A percentile compares a stretch with the other conserved stretches of the same genome.
These are phyloP conservation scores for Polymixis lichenea DNA, from an alignment of 2,888 invertebrate genomes.

Conservation along the genomic window DNA sequence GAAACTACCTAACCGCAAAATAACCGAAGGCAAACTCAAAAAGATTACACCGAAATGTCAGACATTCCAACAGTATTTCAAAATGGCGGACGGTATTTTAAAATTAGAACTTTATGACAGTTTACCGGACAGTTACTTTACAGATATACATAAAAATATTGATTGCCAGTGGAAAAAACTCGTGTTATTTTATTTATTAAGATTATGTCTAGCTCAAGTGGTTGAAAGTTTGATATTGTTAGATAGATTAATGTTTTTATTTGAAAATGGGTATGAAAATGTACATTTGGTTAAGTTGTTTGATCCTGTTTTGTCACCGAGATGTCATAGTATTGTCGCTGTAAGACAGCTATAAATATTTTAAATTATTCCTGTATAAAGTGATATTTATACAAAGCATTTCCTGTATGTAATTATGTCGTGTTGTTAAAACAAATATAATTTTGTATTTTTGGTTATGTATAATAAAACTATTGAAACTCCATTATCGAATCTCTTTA, in stretches of 20 bases:
- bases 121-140: constrained; percentile 73
- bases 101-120: constrained; percentile 87
- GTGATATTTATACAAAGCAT: not conserved
- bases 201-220: constrained; percentile 94
- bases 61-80: constrained; percentile 93
- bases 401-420: not conserved
- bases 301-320: constrained; percentile 95
- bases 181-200: constrained; percentile 94
- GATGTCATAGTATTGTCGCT: constrained; percentile 94
- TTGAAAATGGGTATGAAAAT: constrained; percentile 91
- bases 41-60: constrained; percentile 91
- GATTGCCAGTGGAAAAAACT: constrained; percentile 90
- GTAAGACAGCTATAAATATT: constrained; percentile 80
- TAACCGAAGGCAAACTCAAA: constrained; percentile 90
- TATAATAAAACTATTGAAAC: constrained; percentile 21
- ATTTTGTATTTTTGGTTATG: not conserved
- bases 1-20: constrained; percentile 72
- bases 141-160: constrained; percentile 70
- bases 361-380: not conserved
- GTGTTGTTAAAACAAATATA: not conserved
- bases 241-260: constrained; percentile 94
- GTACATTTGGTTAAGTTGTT: constrained; percentile 94
- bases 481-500: not conserved
- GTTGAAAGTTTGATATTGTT: constrained; percentile 95
- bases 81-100: constrained; percentile 92